These are phyloP conservation scores for Lepidocolaptes lacrymiger DNA, from an alignment of 2,797 vertebrate species.

Conservation along the genomic window DNA sequence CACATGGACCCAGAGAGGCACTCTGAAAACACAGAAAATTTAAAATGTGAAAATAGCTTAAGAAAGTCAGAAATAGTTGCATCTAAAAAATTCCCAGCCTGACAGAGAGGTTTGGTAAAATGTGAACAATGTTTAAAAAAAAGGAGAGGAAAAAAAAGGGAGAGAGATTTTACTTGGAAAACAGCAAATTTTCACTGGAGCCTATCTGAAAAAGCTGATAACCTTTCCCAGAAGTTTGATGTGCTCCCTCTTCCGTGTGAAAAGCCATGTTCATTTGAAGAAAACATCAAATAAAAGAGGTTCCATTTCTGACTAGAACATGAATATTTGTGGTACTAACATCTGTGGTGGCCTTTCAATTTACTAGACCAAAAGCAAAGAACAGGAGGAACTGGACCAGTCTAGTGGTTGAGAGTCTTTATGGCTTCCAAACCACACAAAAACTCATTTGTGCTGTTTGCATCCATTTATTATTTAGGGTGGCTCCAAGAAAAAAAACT, in stretches of 20 bases:
- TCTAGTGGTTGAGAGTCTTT: constrained; percentile 5
- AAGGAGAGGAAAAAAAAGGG: fast-evolving
- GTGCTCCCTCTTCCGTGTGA: background rate
- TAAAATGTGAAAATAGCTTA: background rate
- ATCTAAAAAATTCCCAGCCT: background rate
- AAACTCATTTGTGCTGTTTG: constrained; percentile 12
- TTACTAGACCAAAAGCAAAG: constrained; percentile 32
- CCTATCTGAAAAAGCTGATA: background rate
- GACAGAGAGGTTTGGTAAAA: background rate
- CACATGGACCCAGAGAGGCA: background rate
- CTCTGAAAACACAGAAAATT: background rate
- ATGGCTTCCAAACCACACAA: constrained; percentile 56
- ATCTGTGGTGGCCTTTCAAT: constrained; percentile 47
- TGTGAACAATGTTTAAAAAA: background rate
- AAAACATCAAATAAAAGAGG: constrained; percentile 20
- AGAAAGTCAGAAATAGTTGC: background rate
- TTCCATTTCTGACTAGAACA: background rate
- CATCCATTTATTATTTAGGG: constrained; percentile 22
- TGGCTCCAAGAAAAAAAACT: background rate
- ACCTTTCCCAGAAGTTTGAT: background rate
- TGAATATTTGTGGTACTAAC: constrained; percentile 44
- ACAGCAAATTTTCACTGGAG: background rate
- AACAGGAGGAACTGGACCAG: constrained; percentile 28
- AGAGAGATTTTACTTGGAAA: background rate
- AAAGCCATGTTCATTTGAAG: background rate